These are phyloP conservation scores for Macropis europaea DNA, from an alignment of 2,888 invertebrate species.

Conservation along the genomic window DNA sequence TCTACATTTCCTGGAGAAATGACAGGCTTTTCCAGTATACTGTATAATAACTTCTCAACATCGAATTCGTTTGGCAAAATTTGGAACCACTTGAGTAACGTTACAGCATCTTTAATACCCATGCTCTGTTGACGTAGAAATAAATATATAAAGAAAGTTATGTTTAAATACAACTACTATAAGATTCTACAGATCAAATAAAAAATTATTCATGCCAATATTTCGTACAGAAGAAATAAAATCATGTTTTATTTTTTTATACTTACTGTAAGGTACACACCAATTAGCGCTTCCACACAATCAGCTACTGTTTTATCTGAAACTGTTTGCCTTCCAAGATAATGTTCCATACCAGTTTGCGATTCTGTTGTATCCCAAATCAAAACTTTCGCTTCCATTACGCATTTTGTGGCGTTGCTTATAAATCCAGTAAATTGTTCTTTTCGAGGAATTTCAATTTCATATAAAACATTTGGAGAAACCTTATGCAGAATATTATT, in stretches of 20 bases:
- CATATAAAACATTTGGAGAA: conserved; percentile 80
- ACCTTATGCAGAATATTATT: conserved; percentile 73
- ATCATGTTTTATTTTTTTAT: background rate
- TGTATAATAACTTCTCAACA: conserved; percentile 72
- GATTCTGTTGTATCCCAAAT: conserved; percentile 73
- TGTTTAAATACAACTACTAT: background rate
- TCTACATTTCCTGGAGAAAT: conserved; percentile 57
- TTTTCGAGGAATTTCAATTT: conserved; percentile 78
- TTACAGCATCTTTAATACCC: conserved; percentile 81
- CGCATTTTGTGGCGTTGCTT: conserved; percentile 68
- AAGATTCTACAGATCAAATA: background rate
- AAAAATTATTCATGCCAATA: background rate
- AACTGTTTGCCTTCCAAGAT: conserved; percentile 80
- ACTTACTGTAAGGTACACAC: conserved; percentile 84
- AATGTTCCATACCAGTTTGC: conserved; percentile 80
- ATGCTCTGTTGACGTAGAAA: conserved; percentile 77
- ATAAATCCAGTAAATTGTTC: conserved; percentile 80
- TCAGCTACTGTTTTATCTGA: conserved; percentile 89
- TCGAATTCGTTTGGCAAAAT: conserved; percentile 81
- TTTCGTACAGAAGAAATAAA: background rate
- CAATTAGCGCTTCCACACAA: conserved; percentile 92
- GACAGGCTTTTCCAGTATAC: conserved; percentile 46
- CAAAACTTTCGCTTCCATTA: conserved; percentile 70
- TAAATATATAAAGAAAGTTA: background rate
- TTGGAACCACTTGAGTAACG: conserved; percentile 84